Conservation (phyloP, 2,888 invertebrate species). For the Plagodis dolabraria region DNA sequence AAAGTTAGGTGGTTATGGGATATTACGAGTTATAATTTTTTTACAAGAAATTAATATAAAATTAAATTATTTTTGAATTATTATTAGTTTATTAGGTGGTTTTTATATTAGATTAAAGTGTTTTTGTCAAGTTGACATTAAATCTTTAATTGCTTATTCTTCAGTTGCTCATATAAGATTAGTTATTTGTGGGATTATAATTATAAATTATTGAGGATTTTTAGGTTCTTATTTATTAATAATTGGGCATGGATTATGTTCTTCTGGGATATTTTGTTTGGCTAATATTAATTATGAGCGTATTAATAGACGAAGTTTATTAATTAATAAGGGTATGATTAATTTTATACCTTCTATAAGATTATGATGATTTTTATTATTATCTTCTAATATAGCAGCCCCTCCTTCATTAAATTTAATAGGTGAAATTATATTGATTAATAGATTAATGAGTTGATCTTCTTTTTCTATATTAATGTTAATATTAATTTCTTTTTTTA, state of each 20-base stretch:
- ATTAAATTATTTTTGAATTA: slow-evolving; percentile 81
- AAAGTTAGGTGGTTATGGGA: slow-evolving; percentile 89
- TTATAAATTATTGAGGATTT: slow-evolving; percentile 82
- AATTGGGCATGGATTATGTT: slow-evolving; percentile 88
- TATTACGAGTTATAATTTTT: slow-evolving; percentile 84
- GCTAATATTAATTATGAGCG: slow-evolving; percentile 87
- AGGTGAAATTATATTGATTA: slow-evolving; percentile 87
- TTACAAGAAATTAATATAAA: slow-evolving; percentile 73
- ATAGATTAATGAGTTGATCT: slow-evolving; percentile 83
- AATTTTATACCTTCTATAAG: slow-evolving; percentile 84
- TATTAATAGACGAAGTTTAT: slow-evolving; percentile 84
- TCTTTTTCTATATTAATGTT: slow-evolving; percentile 79
- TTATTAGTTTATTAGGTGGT: slow-evolving; percentile 84
- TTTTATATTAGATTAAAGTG: slow-evolving; percentile 87
- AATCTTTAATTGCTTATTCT: slow-evolving; percentile 90
- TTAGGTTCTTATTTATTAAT: slow-evolving; percentile 84
- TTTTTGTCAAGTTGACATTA: slow-evolving; percentile 88
- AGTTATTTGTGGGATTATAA: slow-evolving; percentile 85
- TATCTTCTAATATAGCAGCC: slow-evolving; percentile 86
- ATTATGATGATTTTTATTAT: slow-evolving; percentile 88
- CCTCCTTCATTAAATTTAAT: slow-evolving; percentile 88
- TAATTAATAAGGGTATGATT: slow-evolving; percentile 87
- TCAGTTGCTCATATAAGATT: slow-evolving; percentile 89
- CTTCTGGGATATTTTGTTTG: slow-evolving; percentile 87
- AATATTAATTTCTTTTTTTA: slow-evolving; percentile 86